Base-by-base conservation (phyloP, 1,140 invertebrate species). In the Drepana arcuata region DNA sequence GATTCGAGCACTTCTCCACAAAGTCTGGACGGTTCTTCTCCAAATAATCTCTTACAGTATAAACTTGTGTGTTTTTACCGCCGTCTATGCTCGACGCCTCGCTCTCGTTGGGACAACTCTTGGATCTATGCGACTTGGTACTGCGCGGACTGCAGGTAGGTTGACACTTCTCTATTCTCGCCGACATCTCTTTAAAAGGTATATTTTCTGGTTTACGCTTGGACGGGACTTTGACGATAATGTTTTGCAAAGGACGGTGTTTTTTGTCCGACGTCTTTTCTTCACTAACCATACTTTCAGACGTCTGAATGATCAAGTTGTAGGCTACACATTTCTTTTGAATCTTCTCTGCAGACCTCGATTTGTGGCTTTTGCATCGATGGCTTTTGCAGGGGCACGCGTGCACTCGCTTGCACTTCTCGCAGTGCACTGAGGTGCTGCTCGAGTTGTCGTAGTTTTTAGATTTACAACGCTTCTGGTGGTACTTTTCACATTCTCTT, bases 241-340 rank as follows among this genome's bases (percentile, higher is more conserved):
- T 65, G 57, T 80, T 73, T 24, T 69, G 49, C 33, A 83, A 38
- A 3, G 61, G 50, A 2, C 43, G 56, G 0, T 28, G 18, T 10
- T 39, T 43, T 14, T 54, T 64, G 14, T 53, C 39, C 9, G 45
- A 39, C 7, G 32, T 15, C 0, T 47, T 48, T 29, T 71, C 60
- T 32, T 81, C 72, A 41, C 78, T 69, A 2, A 69, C 37, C 36
- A 83, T 31, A 41, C 83, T 83, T 30, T 84, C 81, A 5, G 79
- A 80, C 2, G 73, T 74, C 47, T 84, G 72, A 25, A 84, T 49
- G 27, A 84, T 74, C 15, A 84, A 50, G 40, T 84, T 81, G 38
- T 84, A 84, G 13, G 81, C 83, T 0, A 84, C 44, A 29, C 74
- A 67, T 54, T 78, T 82, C 34, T 69, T 75, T 23, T 67, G 66